Evolutionary conservation across 53 echinoderm and acorn worm species (phyloP), one percentile per base, ranked within the genome.

Genomic region (Actinopyga echinites): DNA sequence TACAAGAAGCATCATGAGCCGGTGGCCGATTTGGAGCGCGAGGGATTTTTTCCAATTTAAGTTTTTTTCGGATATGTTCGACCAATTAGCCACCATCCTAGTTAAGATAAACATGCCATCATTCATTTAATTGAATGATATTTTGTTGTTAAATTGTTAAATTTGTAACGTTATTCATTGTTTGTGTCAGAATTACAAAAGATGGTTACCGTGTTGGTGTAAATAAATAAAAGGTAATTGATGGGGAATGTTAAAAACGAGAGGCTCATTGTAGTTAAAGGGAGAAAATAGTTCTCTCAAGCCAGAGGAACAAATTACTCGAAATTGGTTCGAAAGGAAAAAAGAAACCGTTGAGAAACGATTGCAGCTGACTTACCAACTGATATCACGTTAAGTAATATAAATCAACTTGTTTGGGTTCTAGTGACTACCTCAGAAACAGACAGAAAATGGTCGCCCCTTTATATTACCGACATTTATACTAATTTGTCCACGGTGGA

Each of bases 121-220:
- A 71, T 71, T 71, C 71, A 71, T 71, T 36, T 71, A 38, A 71
- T 71, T 71, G 71, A 40, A 71, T 71, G 71, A 71, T 71, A 49
- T 71, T 71, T 71, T 37, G 40, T 71, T 37, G 71, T 71, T 71
- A 71, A 71, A 71, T 71, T 71, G 71, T 71, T 71, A 71, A 71
- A 71, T 71, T 71, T 71, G 71, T 71, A 71, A 71, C 71, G 71
- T 71, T 71, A 71, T 37, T 71, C 71, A 71, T 71, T 71, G 71
- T 71, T 71, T 71, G 71, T 71, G 71, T 40, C 71, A 71, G 71
- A 71, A 71, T 71, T 71, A 71, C 71, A 71, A 71, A 44, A 36
- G 71, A 42, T 71, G 71, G 71, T 71, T 71, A 44, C 44, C 40
- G 44, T 44, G 71, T 71, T 71, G 71, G 43, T 71, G 71, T 71